Base-by-base conservation (phyloP, 2,888 invertebrate species). In the Cephus runcator region DNA sequence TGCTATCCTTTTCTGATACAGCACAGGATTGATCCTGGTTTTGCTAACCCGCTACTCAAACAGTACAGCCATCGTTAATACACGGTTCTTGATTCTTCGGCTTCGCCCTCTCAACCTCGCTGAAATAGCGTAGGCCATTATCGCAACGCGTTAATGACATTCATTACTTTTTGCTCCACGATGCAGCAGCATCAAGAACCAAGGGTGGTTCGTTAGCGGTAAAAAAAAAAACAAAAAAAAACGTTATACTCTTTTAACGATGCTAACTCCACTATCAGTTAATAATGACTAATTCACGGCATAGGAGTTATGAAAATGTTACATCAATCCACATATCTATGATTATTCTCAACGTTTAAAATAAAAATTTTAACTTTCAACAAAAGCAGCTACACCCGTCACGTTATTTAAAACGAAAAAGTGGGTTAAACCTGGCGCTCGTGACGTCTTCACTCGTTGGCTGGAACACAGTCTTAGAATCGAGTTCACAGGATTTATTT, bases 121-220 rank as follows among this genome's bases (percentile, higher is more conserved):
- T 56, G 56, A 56, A 56, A 56, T 56, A 75, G 74, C 69, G 79
- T 79, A 81, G 81, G 81, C 87, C 86, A 87, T 88, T 88, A 88
- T 88, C 86, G 84, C 79, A 81, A 79, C 81, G 83, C 84, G 83
- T 84, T 89, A 89, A 89, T 87, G 88, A 88, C 85, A 85, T 86
- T 87, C 85, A 88, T 86, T 86, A 88, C 87, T 89, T 89, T 89
- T 89, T 88, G 85, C 85, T 78, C 56, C 23, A 56, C 56, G 56
- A 56, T 23, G 56, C 56, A 56, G 56, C 23, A 23, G 56, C 56
- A 56, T 56, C 56, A 79, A 75, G 77, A 73, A 40, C 71, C 33
- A 80, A 81, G 80, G 78, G 79, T 75, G 75, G 79, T 83, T 86
- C 80, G 82, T 81, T 82, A 81, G 76, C 81, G 82, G 56, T 75